Evolutionary conservation across 1,140 invertebrate species (phyloP), one percentile per base, ranked within the genome.

Genomic region (Venustaconcha ellipsiformis): DNA sequence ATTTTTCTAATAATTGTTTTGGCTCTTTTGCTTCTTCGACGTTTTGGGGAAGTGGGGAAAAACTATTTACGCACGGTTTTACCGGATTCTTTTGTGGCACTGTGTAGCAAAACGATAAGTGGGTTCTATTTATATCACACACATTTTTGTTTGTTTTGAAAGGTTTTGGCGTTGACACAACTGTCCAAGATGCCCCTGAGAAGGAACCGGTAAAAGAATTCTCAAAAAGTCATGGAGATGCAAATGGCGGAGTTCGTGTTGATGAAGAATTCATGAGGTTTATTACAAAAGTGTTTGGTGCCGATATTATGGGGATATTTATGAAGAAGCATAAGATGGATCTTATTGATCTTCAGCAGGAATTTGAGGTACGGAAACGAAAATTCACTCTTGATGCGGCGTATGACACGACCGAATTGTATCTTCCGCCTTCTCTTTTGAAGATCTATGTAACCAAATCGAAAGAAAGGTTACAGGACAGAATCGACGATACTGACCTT

Each of bases 401-500:
- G 8, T 26, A 55, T 14, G 75, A 70, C 12, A 71, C 75, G 17
- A 37, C 8, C 4, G 56, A 23, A 48, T 23, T 77, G 17, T 63
- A 71, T 26, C 64, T 77, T 14, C 75, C 75, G 1, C 56, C 13
- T 15, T 77, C 75, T 2, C n/a, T 77, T 1, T 30, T 77, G 2
- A 77, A 77, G 57, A 56, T 70, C 63, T 77, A 72, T 48, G 72
- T 65, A 12, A 67, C 75, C 26, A 65, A 67, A 62, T 71, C 72
- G 30, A 77, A 77, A 26, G 64, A 77, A 26, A 67, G 70, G 13
- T 55, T 77, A 8, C 75, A 77, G 58, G 72, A 57, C 57, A 48
- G 67, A 65, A 72, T 77, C 3, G 75, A 77, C 65, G 75, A 77
- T 63, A 67, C 75, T 14, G 70, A 77, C n/a, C 72, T 67, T 60